Evolutionary conservation across 2,888 invertebrate species (phyloP).

Genomic region (Ommatoiulus sabulosus): DNA sequence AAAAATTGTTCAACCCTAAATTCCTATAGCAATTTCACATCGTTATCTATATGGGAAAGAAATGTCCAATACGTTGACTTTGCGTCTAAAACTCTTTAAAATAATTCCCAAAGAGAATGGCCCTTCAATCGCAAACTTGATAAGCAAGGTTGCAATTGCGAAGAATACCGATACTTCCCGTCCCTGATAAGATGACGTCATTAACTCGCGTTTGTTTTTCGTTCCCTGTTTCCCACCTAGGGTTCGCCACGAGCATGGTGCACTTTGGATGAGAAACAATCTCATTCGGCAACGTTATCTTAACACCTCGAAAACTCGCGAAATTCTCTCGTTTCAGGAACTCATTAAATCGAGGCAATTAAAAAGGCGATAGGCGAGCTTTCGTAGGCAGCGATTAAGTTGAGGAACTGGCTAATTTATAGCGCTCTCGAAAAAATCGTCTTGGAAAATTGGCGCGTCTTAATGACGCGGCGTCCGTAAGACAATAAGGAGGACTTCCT

Average conservation of each 20-base stretch:
- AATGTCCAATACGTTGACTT: no score
- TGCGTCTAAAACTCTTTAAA: no score
- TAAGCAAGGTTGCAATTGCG: no score
- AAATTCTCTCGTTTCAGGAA: background rate
- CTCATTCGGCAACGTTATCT: background rate
- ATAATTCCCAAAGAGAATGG: no score
- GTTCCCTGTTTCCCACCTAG: background rate
- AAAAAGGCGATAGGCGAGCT: background rate
- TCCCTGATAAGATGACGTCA: no score
- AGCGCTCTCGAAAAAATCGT: conserved; percentile 2
- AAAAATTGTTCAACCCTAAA: no score
- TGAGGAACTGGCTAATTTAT: background rate
- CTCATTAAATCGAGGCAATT: conserved; percentile 22
- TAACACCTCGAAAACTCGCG: background rate
- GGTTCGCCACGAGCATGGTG: background rate
- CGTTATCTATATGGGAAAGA: no score
- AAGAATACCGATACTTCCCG: no score
- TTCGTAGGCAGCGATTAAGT: background rate
- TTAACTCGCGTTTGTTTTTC: no score
- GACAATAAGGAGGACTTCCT: background rate
- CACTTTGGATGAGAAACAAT: background rate
- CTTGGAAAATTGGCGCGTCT: background rate
- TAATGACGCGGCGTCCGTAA: background rate
- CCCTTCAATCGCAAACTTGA: no score
- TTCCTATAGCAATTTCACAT: no score